Percentiles rank a stretch among this genome's conserved stretches.
These are phyloP conservation scores for Lagodon rhomboides DNA, from an alignment of 2,797 vertebrate genomes.

Conservation along the genomic window DNA sequence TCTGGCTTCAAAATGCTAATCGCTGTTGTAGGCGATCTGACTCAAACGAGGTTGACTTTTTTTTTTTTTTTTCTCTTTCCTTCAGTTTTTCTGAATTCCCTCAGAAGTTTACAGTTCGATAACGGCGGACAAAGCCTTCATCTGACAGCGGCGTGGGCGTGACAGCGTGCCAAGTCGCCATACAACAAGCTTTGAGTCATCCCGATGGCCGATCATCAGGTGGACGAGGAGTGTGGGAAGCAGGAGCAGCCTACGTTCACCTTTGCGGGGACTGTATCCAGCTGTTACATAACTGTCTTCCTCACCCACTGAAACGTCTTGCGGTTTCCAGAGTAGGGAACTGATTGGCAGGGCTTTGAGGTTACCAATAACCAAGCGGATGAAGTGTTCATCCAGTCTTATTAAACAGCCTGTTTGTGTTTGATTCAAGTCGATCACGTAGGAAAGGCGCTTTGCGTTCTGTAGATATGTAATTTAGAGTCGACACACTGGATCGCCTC, in stretches of 20 bases:
- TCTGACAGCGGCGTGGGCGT: conserved; percentile 64
- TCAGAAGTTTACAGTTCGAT: conserved; percentile 37
- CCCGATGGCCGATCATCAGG: conserved; percentile 59
- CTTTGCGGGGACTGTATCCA: conserved; percentile 30
- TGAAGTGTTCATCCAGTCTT: not conserved
- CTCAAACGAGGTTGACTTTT: conserved; percentile 27
- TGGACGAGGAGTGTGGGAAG: conserved; percentile 59
- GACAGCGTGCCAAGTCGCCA: conserved; percentile 57
- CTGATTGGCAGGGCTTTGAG: conserved; percentile 42
- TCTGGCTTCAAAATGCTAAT: conserved; percentile 39
- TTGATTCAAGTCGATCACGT: not conserved
- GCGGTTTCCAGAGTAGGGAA: not conserved
- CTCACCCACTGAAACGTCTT: conserved; percentile 19
- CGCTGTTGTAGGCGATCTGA: conserved; percentile 22
- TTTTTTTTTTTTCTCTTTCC: not conserved
- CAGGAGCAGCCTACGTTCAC: conserved; percentile 55
- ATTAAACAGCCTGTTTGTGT: conserved; percentile 6
- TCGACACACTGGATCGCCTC: not conserved
- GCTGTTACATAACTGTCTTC: conserved; percentile 51
- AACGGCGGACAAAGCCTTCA: conserved; percentile 55
- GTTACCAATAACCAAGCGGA: conserved; percentile 17
- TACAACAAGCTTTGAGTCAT: conserved; percentile 68
- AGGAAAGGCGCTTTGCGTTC: conserved; percentile 8
- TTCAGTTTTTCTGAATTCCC: not conserved
- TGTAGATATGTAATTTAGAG: conserved; percentile 11